Evolutionary conservation across 2,888 invertebrate species (phyloP), one percentile per base, ranked within the genome.

Genomic region (Leptopilina myrica): DNA sequence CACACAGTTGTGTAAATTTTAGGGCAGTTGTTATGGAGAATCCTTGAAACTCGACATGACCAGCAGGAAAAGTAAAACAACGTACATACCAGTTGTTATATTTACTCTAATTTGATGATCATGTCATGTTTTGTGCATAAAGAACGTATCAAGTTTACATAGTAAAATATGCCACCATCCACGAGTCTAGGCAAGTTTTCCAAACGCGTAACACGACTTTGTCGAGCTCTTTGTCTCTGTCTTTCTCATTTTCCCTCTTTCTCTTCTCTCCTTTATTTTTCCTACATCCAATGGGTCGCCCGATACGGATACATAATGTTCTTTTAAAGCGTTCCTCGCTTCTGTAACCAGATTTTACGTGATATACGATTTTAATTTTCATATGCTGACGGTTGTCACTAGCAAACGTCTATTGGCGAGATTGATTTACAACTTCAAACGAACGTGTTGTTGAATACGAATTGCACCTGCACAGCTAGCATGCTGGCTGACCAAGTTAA

Each of bases 281-380:
- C 49, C 76, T 76, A 75, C 76, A 77, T 56, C 75, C 78, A 78
- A 80, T 79, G 77, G 78, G 76, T 78, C 46, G 81, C 76, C 78
- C 79, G 77, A 80, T 76, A 49, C 62, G 64, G 78, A 77, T 82
- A 83, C 81, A 83, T 87, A 88, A 87, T 87, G 85, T 84, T 85
- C 86, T 85, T 88, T 88, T 86, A 87, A 87, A 87, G 82, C 83
- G 85, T 82, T 81, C 80, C 84, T 82, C 80, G 85, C 82, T 81
- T 80, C 84, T 82, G 79, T 84, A 85, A 85, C 83, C 83, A 82
- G 85, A 85, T 86, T 86, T 83, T 76, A 76, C 84, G 85, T 89
- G 89, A 89, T 89, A 88, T 88, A 89, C 88, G 85, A 88, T 87
- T 89, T 89, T 89, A 89, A 90, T 89, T 89, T 89, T 90, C 89